Conservation (phyloP, 2,113 vertebrate species). For the Shinisaurus crocodilurus region DNA sequence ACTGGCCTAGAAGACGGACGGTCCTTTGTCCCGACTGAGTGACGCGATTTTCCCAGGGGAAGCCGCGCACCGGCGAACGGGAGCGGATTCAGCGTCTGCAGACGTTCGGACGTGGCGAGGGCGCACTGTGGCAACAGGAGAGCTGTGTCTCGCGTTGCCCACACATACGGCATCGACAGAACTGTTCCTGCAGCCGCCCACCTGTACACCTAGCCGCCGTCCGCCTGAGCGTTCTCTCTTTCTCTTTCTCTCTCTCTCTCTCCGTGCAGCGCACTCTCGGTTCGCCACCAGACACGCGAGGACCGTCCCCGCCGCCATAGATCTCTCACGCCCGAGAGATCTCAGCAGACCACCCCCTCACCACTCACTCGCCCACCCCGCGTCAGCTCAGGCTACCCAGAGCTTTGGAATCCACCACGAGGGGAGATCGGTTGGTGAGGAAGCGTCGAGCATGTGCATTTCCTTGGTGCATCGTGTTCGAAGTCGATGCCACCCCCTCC, state of each 20-base stretch:
- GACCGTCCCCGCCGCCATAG: neutral
- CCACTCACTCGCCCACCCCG: neutral
- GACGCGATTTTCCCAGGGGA: too few relatives aligned
- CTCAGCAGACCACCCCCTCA: too few relatives aligned
- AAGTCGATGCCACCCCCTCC: neutral
- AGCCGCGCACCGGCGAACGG: too few relatives aligned
- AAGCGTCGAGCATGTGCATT: neutral
- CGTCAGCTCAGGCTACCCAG: neutral
- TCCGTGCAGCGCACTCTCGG: neutral
- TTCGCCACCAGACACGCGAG: neutral
- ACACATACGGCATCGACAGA: neutral
- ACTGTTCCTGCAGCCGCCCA: constrained; percentile 12
- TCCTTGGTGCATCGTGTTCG: neutral
- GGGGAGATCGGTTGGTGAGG: neutral
- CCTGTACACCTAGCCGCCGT: neutral
- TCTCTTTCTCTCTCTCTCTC: neutral
- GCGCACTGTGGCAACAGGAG: neutral
- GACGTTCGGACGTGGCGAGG: too few relatives aligned
- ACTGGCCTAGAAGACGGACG: too few relatives aligned
- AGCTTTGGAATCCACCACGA: too few relatives aligned
- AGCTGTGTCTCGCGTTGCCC: neutral
- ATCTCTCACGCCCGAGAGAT: neutral
- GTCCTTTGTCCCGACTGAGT: too few relatives aligned
- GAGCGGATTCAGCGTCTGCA: too few relatives aligned
- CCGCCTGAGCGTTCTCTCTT: neutral